Evolutionary conservation across 2,113 vertebrate genomes (phyloP).

Genomic region (Tupaia chinensis): DNA sequence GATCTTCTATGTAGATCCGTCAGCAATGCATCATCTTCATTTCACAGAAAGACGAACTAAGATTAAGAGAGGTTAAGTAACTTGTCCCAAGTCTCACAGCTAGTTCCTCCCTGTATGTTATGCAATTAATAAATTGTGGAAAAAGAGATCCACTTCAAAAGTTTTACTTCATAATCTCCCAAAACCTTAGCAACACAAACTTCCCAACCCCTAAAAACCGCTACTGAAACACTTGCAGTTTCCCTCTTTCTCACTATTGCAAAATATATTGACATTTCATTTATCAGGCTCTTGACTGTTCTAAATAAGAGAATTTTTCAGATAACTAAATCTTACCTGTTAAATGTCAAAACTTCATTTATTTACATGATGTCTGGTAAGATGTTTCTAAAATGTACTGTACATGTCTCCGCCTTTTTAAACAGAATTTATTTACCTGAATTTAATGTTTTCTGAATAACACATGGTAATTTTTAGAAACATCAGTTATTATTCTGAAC

Average conservation of each 20-base stretch:
- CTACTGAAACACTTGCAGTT: not conserved
- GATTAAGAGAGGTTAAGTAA: not conserved
- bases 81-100: not conserved
- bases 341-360: constrained; percentile 68
- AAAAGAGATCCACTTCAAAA: not conserved
- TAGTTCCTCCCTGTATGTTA: not conserved
- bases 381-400: constrained; percentile 45
- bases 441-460: constrained; percentile 59
- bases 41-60: constrained; percentile 46
- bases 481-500: constrained; percentile 49
- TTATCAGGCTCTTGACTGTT: constrained; percentile 50
- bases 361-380: constrained; percentile 55
- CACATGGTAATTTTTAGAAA: constrained; percentile 58
- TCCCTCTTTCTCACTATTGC: constrained; percentile 15
- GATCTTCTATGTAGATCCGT: not conserved
- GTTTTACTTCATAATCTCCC: constrained; percentile 1
- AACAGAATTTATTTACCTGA: constrained; percentile 26
- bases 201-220: not conserved
- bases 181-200: not conserved
- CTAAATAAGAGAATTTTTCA: constrained; percentile 47
- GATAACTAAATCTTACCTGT: constrained; percentile 56
- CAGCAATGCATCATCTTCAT: not conserved
- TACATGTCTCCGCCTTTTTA: constrained; percentile 38
- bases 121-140: not conserved
- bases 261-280: constrained; percentile 65